Conservation (phyloP, 2,797 vertebrate species). For the Phyllotis vaccarum region DNA sequence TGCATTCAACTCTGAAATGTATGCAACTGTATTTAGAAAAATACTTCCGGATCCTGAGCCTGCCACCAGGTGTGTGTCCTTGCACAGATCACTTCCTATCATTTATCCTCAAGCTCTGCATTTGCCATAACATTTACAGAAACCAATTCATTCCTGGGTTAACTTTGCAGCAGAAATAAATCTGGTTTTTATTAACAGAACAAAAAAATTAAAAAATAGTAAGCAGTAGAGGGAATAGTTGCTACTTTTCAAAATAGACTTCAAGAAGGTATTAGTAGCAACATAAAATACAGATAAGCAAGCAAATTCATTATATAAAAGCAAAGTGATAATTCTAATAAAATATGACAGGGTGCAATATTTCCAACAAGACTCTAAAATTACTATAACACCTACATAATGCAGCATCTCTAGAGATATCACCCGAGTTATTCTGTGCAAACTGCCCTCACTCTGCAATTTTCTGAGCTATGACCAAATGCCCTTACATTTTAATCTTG, state of each 20-base stretch:
- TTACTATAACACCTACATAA: constrained; percentile 1
- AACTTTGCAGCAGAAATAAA: neutral
- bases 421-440: neutral
- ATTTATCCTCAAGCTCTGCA: neutral
- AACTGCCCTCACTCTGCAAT: neutral
- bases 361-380: neutral
- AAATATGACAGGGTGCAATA: neutral
- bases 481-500: constrained; percentile 56
- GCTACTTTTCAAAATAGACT: constrained; percentile 7
- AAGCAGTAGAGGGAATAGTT: neutral
- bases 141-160: neutral
- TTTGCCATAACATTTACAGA: neutral
- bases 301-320: constrained; percentile 11
- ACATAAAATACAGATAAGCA: neutral
- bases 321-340: neutral
- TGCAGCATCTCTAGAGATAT: neutral
- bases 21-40: neutral
- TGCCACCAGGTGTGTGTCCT: neutral
- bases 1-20: constrained; percentile 14
- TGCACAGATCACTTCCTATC: neutral
- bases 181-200: neutral
- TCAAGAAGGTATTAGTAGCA: neutral
- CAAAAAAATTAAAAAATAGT: neutral
- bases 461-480: constrained; percentile 43
- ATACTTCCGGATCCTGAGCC: neutral